phyloP scores from a whole-genome alignment of 2,888 invertebrate species.

The Pristionchus exspectatus region DNA sequence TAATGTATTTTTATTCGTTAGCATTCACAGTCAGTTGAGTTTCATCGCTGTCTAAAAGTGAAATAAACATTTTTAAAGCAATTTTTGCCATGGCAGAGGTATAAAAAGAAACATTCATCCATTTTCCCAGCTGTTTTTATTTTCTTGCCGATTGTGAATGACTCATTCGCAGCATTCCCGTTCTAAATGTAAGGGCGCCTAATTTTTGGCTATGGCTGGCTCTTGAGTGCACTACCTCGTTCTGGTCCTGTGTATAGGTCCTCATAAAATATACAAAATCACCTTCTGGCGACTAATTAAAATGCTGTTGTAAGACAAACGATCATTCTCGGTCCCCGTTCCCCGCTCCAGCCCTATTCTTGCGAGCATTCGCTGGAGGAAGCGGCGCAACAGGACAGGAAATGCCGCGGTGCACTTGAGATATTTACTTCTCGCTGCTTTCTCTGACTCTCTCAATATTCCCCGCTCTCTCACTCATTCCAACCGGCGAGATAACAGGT shows the following conservation, averaged over 20 bases:
- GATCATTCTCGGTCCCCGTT: not conserved
- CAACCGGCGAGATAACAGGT: not conserved
- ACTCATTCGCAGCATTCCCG: not conserved
- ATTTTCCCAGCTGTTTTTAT: not conserved
- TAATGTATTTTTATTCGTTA: not conserved
- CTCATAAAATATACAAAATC: not conserved
- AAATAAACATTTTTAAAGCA: not conserved
- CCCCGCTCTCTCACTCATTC: not conserved
- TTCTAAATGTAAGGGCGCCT: not conserved
- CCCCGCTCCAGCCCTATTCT: not conserved
- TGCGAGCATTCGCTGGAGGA: not conserved
- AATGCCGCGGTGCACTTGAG: constrained; percentile 3
- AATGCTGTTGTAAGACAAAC: too few relatives aligned
- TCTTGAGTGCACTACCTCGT: not conserved
- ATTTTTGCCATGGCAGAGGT: not conserved
- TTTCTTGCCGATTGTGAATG: not conserved
- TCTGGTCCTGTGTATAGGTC: not conserved
- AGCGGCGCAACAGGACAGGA: constrained; percentile 27
- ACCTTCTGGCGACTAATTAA: not conserved
- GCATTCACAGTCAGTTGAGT: not conserved
- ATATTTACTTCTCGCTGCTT: not conserved
- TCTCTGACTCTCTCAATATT: not conserved
- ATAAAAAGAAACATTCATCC: not conserved
- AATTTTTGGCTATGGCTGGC: not conserved
- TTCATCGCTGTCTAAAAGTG: not conserved